Evolutionary conservation across 2,888 invertebrate genomes (phyloP).

Genomic region (Drosophila hamatofila): DNA sequence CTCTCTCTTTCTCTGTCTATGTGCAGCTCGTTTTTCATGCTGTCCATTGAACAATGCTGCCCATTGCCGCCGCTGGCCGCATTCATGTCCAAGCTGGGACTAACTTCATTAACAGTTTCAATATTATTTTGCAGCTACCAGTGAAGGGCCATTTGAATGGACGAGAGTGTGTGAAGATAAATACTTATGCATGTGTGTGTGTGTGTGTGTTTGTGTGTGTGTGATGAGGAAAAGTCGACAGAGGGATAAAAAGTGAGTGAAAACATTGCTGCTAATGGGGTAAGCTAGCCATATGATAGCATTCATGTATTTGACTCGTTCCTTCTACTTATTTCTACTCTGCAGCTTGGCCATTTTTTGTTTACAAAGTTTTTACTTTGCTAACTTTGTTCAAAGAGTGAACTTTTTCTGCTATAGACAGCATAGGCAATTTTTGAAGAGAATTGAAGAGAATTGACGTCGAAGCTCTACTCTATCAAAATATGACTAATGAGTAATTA

Average conservation of each 20-base stretch:
- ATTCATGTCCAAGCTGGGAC: constrained; percentile 28
- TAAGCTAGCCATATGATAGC: constrained; percentile 5
- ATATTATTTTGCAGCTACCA: constrained; percentile 60
- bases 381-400: not conserved
- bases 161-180: constrained; percentile 10
- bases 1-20: not conserved
- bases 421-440: not conserved
- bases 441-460: not conserved
- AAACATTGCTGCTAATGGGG: constrained; percentile 3
- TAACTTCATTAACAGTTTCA: constrained; percentile 81
- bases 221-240: constrained; percentile 13
- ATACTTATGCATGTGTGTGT: not conserved
- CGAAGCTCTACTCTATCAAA: not conserved
- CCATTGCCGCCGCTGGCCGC: constrained; percentile 28
- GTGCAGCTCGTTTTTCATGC: constrained; percentile 29
- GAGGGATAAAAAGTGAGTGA: constrained; percentile 1
- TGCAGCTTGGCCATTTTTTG: not conserved
- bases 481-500: not conserved
- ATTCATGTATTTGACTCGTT: not conserved
- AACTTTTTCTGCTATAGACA: not conserved
- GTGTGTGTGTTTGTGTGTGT: constrained; percentile 1
- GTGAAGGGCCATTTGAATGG: constrained; percentile 48
- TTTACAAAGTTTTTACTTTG: not conserved
- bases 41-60: constrained; percentile 24
- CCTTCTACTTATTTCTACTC: not conserved